Evolutionary conservation across 1,140 invertebrate genomes (phyloP).

Genomic region (Zaprionus tsacasi): DNA sequence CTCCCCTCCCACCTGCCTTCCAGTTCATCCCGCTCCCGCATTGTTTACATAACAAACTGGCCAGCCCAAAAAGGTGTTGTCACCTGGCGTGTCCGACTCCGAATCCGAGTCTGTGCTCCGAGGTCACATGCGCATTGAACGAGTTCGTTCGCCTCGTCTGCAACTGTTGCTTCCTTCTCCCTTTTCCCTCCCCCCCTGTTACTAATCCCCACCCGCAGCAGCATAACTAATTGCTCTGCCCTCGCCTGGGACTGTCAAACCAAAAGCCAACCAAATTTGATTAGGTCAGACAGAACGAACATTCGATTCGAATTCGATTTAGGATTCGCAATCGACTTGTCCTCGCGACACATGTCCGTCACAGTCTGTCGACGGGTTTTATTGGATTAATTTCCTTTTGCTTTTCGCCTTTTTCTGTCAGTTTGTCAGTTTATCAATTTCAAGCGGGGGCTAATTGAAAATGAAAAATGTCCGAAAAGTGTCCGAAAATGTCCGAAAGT

Average conservation of each 20-base stretch:
- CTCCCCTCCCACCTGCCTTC: not conserved
- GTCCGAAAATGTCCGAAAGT: not conserved
- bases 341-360: slow-evolving; percentile 1
- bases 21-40: not conserved
- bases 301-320: slow-evolving; percentile 6
- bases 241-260: not conserved
- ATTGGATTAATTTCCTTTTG: slow-evolving; percentile 3
- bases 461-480: not conserved
- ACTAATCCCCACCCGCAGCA: not conserved
- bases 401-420: not conserved
- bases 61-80: not conserved
- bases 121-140: slow-evolving; percentile 46
- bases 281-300: not conserved
- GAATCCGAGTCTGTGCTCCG: not conserved
- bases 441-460: not conserved
- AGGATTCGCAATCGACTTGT: not conserved
- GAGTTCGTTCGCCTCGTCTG: slow-evolving; percentile 1
- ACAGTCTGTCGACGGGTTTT: not conserved
- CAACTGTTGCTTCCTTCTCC: slow-evolving; percentile 48
- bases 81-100: not conserved
- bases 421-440: not conserved
- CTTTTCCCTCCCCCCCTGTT: not conserved
- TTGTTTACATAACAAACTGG: not conserved
- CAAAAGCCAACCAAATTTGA: slow-evolving; percentile 5
- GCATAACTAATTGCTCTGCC: not conserved